A percentile compares a stretch with the other conserved stretches of the same genome.
Evolutionary conservation across 2,113 vertebrate genomes (phyloP).

Genomic region (Rhipidura dahli): DNA sequence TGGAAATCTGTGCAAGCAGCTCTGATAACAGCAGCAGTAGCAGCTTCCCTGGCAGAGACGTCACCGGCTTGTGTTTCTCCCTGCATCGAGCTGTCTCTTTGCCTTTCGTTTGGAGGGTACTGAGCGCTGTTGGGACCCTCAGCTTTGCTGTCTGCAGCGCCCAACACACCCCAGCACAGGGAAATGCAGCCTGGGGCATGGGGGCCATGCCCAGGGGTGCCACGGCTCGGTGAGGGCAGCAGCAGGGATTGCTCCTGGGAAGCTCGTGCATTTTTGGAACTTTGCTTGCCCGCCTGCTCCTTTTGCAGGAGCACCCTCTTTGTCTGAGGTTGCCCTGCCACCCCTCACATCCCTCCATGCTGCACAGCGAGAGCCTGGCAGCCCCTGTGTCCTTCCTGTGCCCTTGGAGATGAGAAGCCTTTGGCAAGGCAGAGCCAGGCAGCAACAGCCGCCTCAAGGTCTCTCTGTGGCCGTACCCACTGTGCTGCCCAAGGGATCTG

Average conservation of each 20-base stretch:
- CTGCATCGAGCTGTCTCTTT: background rate
- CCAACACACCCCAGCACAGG: fast-evolving
- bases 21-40: background rate
- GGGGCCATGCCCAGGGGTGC: background rate
- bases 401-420: background rate
- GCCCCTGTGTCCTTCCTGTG: background rate
- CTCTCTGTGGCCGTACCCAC: fast-evolving
- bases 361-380: fast-evolving
- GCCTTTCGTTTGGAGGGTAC: background rate
- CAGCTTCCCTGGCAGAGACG: background rate
- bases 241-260: background rate
- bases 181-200: fast-evolving
- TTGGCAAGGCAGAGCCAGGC: background rate
- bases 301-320: background rate
- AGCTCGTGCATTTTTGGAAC: fast-evolving
- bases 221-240: fast-evolving
- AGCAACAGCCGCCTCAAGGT: fast-evolving
- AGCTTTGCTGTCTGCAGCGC: background rate
- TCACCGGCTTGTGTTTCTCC: background rate
- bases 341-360: background rate
- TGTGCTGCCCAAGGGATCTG: fast-evolving
- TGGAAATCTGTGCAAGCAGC: background rate
- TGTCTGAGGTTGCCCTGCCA: background rate
- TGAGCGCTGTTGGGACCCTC: fast-evolving
- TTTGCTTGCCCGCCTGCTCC: fast-evolving